A percentile compares a stretch with the other conserved stretches of the same genome.
Conservation (phyloP, 2,888 invertebrate genomes). For the Hirtodrosophila confusa region DNA sequence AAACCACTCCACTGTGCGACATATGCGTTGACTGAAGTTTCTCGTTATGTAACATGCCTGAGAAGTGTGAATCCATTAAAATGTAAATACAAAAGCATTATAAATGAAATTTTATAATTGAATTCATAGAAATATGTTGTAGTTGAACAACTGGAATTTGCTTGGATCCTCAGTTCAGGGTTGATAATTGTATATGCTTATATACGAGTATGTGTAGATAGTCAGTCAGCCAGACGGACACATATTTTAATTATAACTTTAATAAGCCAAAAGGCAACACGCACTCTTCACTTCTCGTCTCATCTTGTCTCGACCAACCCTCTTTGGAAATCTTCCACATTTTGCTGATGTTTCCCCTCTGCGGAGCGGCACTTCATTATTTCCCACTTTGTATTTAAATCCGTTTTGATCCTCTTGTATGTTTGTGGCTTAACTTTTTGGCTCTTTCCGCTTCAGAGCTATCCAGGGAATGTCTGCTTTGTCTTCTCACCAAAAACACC, state of each 20-base stretch:
- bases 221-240: constrained; percentile 19
- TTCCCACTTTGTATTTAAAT: constrained; percentile 77
- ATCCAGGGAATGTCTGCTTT: constrained; percentile 20
- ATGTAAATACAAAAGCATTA: constrained; percentile 61
- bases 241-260: constrained; percentile 78
- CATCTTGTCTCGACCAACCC: constrained; percentile 23
- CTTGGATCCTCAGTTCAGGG: constrained; percentile 25
- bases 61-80: constrained; percentile 72
- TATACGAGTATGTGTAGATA: constrained; percentile 9
- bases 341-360: constrained; percentile 22
- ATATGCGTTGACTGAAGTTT: constrained; percentile 11
- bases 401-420: constrained; percentile 81
- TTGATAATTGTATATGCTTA: constrained; percentile 9
- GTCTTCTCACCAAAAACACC: constrained; percentile 57
- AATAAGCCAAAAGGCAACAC: constrained; percentile 71
- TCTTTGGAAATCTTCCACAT: constrained; percentile 30
- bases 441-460: constrained; percentile 69
- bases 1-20: constrained; percentile 1
- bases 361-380: constrained; percentile 71
- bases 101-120: constrained; percentile 60
- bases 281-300: constrained; percentile 31
- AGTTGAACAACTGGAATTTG: constrained; percentile 33
- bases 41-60: constrained; percentile 20
- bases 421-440: constrained; percentile 81
- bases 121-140: constrained; percentile 59